Evolutionary conservation across 2,888 invertebrate genomes (phyloP), one percentile per base, ranked within the genome.

Genomic region (Caenorhabditis japonica): DNA sequence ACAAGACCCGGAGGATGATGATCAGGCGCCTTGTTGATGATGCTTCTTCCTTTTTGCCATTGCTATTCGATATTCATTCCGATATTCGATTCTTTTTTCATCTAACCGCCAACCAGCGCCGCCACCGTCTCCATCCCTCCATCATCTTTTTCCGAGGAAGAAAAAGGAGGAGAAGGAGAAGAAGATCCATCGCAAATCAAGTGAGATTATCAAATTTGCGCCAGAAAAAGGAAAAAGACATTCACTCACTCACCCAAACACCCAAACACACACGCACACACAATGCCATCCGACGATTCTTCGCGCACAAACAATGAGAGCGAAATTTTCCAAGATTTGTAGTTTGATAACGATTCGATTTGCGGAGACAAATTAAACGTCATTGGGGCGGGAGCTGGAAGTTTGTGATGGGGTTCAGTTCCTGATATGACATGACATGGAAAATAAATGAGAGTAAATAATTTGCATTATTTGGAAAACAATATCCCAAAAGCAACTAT

Each of bases 11-110:
- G 33, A 49, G 19, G 19, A 49, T 17, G 41, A 27, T 27, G 47
- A 47, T 44, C 44, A 23, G 43, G 46, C 21, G 21, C 19, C 43
- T 17, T 47, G 38, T 60, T 43, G 59, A 30, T 47, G 59, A 49
- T 59, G 58, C 39, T 30, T 15, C 30, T 15, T 15, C 21, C 21
- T n/a, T 15, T 34, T 44, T 47, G 59, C 59, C 62, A 62, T 46
- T 53, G 60, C 51, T 60, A 60, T 60, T 60, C 60, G 60, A 60
- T 60, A 60, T 60, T n/a, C n/a, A n/a, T n/a, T 60, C 60, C 60
- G 60, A 60, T 60, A 60, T 60, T 60, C 60, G 60, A 60, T 60
- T 60, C 51, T 60, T 60, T 60, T 51, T 51, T 51, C 51, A 55
- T 49, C 19, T 15, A 30, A 21, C 49, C 34, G 49, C 30, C 21